Evolutionary conservation across 2,888 invertebrate genomes (phyloP).

Genomic region (Rhodophaea formosa): DNA sequence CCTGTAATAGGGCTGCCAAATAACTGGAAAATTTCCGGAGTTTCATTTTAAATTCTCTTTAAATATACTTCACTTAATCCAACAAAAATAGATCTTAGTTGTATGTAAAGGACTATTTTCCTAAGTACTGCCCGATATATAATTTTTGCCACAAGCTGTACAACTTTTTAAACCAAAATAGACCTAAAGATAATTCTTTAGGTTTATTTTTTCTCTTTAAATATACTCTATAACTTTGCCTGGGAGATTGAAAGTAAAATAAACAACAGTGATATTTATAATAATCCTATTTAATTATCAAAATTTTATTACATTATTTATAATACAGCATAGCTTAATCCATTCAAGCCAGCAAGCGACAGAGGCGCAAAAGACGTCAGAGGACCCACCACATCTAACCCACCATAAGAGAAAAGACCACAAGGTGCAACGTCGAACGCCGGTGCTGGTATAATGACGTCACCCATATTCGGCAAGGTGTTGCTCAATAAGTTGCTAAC

Average conservation of each 20-base stretch:
- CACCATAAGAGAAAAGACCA: neutral
- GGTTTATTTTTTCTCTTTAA: too few species aligned
- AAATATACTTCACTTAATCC: too few species aligned
- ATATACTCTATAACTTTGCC: too few species aligned
- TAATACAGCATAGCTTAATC: neutral
- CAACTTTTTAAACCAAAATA: too few species aligned
- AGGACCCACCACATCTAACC: slow-evolving; percentile 23
- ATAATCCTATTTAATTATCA: neutral
- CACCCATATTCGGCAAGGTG: slow-evolving; percentile 45
- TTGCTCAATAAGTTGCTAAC: slow-evolving; percentile 62
- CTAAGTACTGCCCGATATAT: too few species aligned
- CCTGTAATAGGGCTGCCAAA: too few species aligned
- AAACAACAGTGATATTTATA: neutral
- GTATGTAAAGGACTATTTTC: too few species aligned
- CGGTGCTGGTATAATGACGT: slow-evolving; percentile 30
- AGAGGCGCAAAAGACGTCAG: slow-evolving; percentile 6
- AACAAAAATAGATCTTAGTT: too few species aligned
- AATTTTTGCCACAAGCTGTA: too few species aligned
- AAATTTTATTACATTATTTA: neutral
- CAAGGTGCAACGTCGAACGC: slow-evolving; percentile 30
- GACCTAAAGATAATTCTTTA: too few species aligned
- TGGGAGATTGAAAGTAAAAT: neutral
- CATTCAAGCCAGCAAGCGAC: neutral
- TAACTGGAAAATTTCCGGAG: too few species aligned
- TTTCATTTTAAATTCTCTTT: too few species aligned